Evolutionary conservation across 2,888 invertebrate species (phyloP).

Genomic region (Chelonus formosanus): DNA sequence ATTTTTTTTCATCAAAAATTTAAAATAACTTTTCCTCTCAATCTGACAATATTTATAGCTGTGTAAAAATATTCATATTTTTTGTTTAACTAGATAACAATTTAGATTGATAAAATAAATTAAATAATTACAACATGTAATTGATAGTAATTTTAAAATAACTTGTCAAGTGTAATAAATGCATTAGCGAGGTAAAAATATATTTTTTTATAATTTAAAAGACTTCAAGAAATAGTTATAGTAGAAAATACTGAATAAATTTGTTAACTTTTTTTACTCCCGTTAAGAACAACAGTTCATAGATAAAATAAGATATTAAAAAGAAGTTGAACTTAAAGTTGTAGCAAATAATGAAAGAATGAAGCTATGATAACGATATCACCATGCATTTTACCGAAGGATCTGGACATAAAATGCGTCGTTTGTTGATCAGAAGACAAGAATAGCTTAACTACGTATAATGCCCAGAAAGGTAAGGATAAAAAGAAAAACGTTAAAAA

Average conservation of each 20-base stretch:
- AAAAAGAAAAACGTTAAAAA: slow-evolving; percentile 30
- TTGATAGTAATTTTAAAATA: too few species aligned
- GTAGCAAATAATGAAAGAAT: slow-evolving; percentile 26
- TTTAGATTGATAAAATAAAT: too few species aligned
- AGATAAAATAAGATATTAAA: slow-evolving; percentile 16
- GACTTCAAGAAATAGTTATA: too few species aligned
- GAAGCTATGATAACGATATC: slow-evolving; percentile 40
- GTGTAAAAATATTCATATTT: too few species aligned
- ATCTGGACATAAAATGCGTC: slow-evolving; percentile 40
- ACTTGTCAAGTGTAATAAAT: too few species aligned
- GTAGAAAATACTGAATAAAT: not conserved
- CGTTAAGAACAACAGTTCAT: slow-evolving; percentile 5
- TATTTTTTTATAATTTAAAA: too few species aligned
- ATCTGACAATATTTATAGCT: too few species aligned
- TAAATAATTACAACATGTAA: too few species aligned
- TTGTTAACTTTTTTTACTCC: slow-evolving; percentile 3
- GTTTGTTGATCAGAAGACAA: slow-evolving; percentile 42
- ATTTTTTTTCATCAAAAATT: too few species aligned
- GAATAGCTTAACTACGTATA: slow-evolving; percentile 23
- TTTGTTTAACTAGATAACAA: too few species aligned
- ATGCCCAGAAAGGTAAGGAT: slow-evolving; percentile 23
- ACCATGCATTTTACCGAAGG: slow-evolving; percentile 32
- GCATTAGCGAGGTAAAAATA: too few species aligned
- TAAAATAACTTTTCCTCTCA: too few species aligned
- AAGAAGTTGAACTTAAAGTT: slow-evolving; percentile 20